A percentile compares a stretch with the other conserved stretches of the same genome.
Evolutionary conservation across 1,140 invertebrate species (phyloP).

Genomic region (Halictus rubicundus): DNA sequence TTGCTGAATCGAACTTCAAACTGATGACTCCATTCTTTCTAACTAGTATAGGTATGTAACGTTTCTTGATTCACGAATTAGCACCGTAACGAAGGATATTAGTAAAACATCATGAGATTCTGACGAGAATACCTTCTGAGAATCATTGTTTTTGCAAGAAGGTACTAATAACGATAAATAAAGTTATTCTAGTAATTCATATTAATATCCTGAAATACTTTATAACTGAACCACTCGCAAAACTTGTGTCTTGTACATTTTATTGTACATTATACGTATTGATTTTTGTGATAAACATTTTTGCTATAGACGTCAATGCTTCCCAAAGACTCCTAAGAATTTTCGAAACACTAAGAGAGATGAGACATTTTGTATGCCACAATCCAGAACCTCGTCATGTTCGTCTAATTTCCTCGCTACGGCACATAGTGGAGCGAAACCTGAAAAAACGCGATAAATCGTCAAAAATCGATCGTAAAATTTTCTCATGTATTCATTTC

Average conservation of each 20-base stretch:
- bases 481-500: not conserved
- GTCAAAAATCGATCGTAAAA: not conserved
- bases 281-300: no score
- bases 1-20: slow-evolving; percentile 88
- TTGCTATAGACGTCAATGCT: no score
- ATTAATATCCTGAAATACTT: no score
- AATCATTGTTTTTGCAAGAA: not conserved
- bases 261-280: no score
- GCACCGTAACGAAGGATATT: slow-evolving; percentile 62
- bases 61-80: not conserved
- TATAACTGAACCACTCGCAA: no score
- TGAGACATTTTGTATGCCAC: not conserved
- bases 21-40: slow-evolving; percentile 89
- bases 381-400: not conserved
- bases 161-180: no score
- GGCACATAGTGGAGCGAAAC: slow-evolving; percentile 35
- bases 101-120: slow-evolving; percentile 39
- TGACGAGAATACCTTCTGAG: not conserved
- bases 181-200: no score
- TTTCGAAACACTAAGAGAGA: no score
- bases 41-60: slow-evolving; percentile 82
- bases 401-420: slow-evolving; percentile 45
- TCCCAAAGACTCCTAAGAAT: no score
- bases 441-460: slow-evolving; percentile 11
- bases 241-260: no score